Evolutionary conservation across 2,888 invertebrate species (phyloP).

Genomic region (Sturmia bella): DNA sequence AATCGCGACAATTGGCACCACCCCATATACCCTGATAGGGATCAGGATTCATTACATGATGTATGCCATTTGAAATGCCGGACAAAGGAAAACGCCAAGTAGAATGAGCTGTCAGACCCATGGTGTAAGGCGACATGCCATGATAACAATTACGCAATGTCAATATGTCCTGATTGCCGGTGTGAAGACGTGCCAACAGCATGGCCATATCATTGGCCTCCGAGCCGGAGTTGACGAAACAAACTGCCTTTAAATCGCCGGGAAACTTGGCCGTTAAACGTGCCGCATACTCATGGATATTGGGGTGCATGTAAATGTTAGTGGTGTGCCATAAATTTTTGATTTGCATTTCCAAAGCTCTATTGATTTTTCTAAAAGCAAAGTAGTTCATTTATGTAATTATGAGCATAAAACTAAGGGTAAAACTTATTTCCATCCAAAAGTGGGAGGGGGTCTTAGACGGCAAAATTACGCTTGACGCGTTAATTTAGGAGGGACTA

Average conservation of each 20-base stretch:
- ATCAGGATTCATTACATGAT: constrained; percentile 96
- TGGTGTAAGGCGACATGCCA: constrained; percentile 92
- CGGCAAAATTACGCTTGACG: too few relatives aligned
- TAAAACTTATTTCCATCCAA: not conserved
- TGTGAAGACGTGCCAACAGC: constrained; percentile 92
- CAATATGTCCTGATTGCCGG: constrained; percentile 91
- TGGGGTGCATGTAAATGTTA: constrained; percentile 94
- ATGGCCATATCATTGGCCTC: constrained; percentile 98
- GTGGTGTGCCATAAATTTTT: constrained; percentile 95
- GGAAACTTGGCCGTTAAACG: constrained; percentile 91
- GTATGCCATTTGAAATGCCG: constrained; percentile 86
- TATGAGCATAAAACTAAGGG: not conserved
- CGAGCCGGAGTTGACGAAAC: constrained; percentile 97
- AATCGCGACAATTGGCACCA: constrained; percentile 93
- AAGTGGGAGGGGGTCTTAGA: too few relatives aligned
- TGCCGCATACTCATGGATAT: constrained; percentile 94
- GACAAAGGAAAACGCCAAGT: constrained; percentile 90
- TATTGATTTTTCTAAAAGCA: constrained; percentile 88
- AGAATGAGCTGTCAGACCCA: constrained; percentile 91
- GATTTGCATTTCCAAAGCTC: constrained; percentile 90
- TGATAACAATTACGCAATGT: constrained; percentile 95
- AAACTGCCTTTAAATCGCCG: constrained; percentile 93
- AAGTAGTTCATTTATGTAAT: not conserved
- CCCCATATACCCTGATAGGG: constrained; percentile 96
- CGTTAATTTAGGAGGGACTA: too few relatives aligned